Base-by-base conservation (phyloP, 92 coral and sea anemone species). In the Scolanthus callimorphus region DNA sequence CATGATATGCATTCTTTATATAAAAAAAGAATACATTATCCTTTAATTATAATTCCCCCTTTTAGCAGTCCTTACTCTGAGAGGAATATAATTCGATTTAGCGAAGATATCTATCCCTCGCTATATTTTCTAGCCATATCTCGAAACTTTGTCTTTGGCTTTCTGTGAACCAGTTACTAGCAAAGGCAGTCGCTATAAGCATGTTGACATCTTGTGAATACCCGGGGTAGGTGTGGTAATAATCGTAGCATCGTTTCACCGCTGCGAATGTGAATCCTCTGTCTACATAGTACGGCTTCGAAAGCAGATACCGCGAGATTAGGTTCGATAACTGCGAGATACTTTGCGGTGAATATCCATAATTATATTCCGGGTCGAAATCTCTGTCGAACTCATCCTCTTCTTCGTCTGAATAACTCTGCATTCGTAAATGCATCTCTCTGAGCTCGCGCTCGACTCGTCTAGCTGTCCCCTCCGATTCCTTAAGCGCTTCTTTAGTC, bases 131-230 rank as follows among this genome's bases (percentile, higher is more conserved):
- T 29, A 94, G 49, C 99, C 99, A 94, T 20, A 62, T 64, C 27
- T 78, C 82, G 43, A 94, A 71, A 41, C 55, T 80, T 55, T 67
- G 65, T 39, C 88, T 65, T 55, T 89, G 99, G 25, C 55, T 63
- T n/a, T 94, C 99, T 15, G 84, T 80, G 63, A 94, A 84, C 99
- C 99, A 94, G 58, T 75, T 76, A 28, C 95, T 74, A 0, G 99
- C 99, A 29, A 69, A 79, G 0, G 97, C 89, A 1, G 97, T 86
- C 13, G 97, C 99, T 2, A 94, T 64, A 51, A 94, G 89, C 99
- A 94, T 89, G 31, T 89, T 91, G 0, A 94, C 97, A 62, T 94
- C 99, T 31, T 78, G 99, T n/a, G 97, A 89, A 31, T 80, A 94
- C 0, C 92, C 97, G 0, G 99, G 94, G 52, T 67, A 89, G 50